Evolutionary conservation across 2,797 vertebrate species (phyloP), one percentile per base, ranked within the genome.

Genomic region (Siniperca undulata): DNA sequence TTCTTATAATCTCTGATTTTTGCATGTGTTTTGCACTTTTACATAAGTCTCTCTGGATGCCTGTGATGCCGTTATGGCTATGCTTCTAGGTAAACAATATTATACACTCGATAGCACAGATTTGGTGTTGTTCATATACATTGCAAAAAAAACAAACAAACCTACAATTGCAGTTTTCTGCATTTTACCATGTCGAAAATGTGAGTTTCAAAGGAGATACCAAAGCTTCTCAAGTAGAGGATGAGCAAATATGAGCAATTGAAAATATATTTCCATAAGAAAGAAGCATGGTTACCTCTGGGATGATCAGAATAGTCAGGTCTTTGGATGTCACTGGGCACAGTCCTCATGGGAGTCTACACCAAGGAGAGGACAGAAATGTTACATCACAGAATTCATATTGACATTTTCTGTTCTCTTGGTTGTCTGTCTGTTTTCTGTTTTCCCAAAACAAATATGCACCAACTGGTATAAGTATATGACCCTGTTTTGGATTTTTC

Each of bases 281-380:
- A 55, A 40, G n/a, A 52, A 55, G 53, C 4, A 6, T 0, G 5
- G n/a, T 97, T 97, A 99, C 99, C 99, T 97, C 99, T 94, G 3
- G 98, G 98, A 86, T 99, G 98, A 93, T 99, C 98, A 40, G 98
- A 98, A 94, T 99, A 99, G 95, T 99, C 99, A 0, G 99, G 99
- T 93, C 98, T 98, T 93, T 98, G 98, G 94, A 99, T 99, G 73
- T 97, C 97, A 88, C 97, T 96, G 46, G 99, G 97, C 90, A 99
- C 98, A 52, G 91, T 96, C 90, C 98, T 97, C 90, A 97, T 97
- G 80, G 98, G 97, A 58, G 97, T 99, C 99, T 99, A 90, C 84
- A 56, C 65, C 22, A 82, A 89, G 1, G 36, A 30, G 8, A 78
- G 19, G 22, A 73, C 19, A 88, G 27, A 78, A 22, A 7, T 0